Evolutionary conservation across 2,113 vertebrate genomes (phyloP), one percentile per base, ranked within the genome.

Genomic region (Lagenorhynchus albirostris): DNA sequence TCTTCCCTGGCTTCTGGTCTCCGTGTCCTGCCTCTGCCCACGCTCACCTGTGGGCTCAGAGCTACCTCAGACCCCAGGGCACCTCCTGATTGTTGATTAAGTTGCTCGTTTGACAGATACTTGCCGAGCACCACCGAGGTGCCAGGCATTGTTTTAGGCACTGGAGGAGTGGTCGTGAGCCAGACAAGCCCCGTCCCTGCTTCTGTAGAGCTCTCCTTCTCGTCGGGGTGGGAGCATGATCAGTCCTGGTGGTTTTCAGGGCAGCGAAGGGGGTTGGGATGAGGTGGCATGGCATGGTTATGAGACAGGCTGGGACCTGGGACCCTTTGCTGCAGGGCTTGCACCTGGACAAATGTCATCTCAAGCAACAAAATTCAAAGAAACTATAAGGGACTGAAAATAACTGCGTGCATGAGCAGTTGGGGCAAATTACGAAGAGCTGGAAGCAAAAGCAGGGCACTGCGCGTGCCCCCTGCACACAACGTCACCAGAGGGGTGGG

Each of bases 361-460:
- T 76, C 44, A 31, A 76, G 44, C 73, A 47, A 76, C 8, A 50
- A 50, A 20, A 50, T 76, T 18, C 44, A 20, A 76, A 50, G 73
- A 76, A 50, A 31, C 15, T 33, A 50, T 33, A 33, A 50, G 5
- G 73, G 73, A 17, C 73, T 50, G 26, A 33, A 76, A 76, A 70
- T 21, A 70, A 70, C 18, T 36, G 67, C 0, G 1, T 70, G n/a
- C n/a, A 2, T 21, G 44, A 0, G 0, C 44, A 50, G 8, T 20
- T 50, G 44, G 73, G 44, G 13, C 29, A 33, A 50, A 33, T 76
- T 33, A 20, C 47, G 17, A 76, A 50, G 73, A 76, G 17, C 8
- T 5, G 0, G 15, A 15, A 11, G 44, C 5, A 76, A 50, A 76
- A 50, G 44, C 29, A 76, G 44, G 44, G 44, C 47, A 47, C 73